Percentiles rank a stretch among this genome's conserved stretches.
phyloP scores from a whole-genome alignment of 2,888 invertebrate genomes.

The Agrilus cyanescens region DNA sequence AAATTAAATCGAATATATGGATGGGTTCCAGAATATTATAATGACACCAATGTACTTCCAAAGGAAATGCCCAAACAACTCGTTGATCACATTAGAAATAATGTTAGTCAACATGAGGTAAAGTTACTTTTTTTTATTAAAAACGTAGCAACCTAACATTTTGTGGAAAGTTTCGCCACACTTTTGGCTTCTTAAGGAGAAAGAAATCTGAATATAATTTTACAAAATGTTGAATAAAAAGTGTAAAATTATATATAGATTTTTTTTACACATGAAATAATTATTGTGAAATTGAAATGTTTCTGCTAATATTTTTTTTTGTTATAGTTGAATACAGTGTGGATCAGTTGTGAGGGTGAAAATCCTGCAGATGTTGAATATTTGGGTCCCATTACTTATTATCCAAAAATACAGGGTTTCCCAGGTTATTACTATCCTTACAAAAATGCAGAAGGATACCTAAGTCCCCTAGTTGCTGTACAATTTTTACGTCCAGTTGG shows the following conservation, averaged over 20 bases:
- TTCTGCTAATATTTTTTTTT: neutral
- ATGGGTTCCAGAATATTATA: constrained; percentile 77
- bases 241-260: too few species aligned
- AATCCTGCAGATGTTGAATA: constrained; percentile 87
- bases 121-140: too few species aligned
- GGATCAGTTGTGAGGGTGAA: constrained; percentile 91
- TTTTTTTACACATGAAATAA: too few species aligned
- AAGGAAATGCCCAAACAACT: constrained; percentile 60
- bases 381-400: constrained; percentile 72
- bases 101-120: too few species aligned
- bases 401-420: constrained; percentile 65
- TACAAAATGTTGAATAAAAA: too few species aligned
- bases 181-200: too few species aligned
- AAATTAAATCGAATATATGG: constrained; percentile 93
- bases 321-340: constrained; percentile 68
- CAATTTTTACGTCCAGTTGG: constrained; percentile 71
- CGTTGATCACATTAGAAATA: constrained; percentile 49
- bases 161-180: too few species aligned
- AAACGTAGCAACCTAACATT: too few species aligned
- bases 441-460: constrained; percentile 74
- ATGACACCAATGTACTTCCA: constrained; percentile 58
- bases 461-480: constrained; percentile 80
- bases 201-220: too few species aligned
- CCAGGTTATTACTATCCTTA: constrained; percentile 86
- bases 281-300: too few species aligned